Evolutionary conservation across 1,140 invertebrate species (phyloP), one percentile per base, ranked within the genome.

Genomic region (Meloidogyne exigua): DNA sequence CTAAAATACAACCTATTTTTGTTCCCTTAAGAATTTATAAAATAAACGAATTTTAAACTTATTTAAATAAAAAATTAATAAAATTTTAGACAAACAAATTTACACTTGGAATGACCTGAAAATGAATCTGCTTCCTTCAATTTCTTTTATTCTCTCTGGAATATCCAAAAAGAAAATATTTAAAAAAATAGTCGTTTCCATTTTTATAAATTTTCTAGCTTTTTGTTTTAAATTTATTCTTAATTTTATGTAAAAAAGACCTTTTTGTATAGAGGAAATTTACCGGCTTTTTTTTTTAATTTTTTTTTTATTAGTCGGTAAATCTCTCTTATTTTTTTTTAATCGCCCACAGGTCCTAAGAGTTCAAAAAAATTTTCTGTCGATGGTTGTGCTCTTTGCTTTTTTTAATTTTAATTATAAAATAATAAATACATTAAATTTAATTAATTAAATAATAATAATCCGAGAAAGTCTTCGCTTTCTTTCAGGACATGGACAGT

Each of bases 401-500:
- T 39, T 9, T 39, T 39, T 32, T 32, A 32, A 39, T 39, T 3
- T 39, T 9, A 39, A 9, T 39, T 9, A 39, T 39, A 39, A 39
- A 39, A 9, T 39, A 39, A 39, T 39, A 9, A 39, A 39, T 49
- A 44, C 11, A 13, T 44, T 44, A 44, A 2, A 3, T 49, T 18
- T 49, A 18, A 18, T 57, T 7, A n/a, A n/a, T 77, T 77, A 75
- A 26, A 36, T 76, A 42, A 75, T 63, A 44, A 66, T 28, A 28
- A 77, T 76, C 10, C 36, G 44, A 49, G n/a, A 75, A 26, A 66
- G 44, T 39, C 63, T 42, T 42, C 65, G 42, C 3, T 49, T 62
- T 11, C 76, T 71, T n/a, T 62, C 67, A 15, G 76, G 76, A 39
- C 76, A 78, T 11, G 76, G 36, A 32, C 76, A 78, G n/a, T 78